Evolutionary conservation across 2,888 invertebrate genomes (phyloP), one percentile per base, ranked within the genome.

Genomic region (Trissolcus japonicus): DNA sequence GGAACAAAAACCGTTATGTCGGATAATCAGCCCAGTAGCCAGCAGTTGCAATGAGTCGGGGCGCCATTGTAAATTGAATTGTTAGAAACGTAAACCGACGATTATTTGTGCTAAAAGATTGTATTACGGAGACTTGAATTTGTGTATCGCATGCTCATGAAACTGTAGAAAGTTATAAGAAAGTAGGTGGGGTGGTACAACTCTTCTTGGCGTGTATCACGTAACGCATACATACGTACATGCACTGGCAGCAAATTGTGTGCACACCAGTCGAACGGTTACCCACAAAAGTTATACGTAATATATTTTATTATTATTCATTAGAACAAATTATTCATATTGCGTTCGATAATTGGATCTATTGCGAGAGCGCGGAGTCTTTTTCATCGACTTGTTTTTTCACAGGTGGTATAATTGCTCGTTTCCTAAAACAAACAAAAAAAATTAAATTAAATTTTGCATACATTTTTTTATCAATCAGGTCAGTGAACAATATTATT

Each of bases 91-190:
- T 14, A 53, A 73, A 66, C 46, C 41, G 16, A 55, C 59, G 41
- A 67, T 67, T 62, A 60, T 60, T 51, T 9, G 16, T 25, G 19
- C 55, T 19, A 48, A 40, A 29, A 53, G 16, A 29, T 29, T 43
- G 62, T 54, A 41, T 66, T 60, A 48, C 50, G 51, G 46, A 48
- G 53, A 46, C 68, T 53, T 61, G 65, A 55, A 66, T 69, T 76
- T 60, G 59, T 63, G 21, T 61, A 69, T 53, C 14, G 46, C 21
- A 51, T 51, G 7, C 63, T 60, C 60, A 65, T 65, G 73, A 53
- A 63, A 77, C 60, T 65, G 65, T 77, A 77, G 77, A 77, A 77
- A 77, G 77, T 78, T 78, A 35, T 35, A 74, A 74, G 78, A 78
- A 78, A 78, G 78, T 74, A 74, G 74, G 67, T 59, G 62, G 63